Evolutionary conservation across 2,113 vertebrate genomes (phyloP).

Genomic region (Psephotus haematonotus): DNA sequence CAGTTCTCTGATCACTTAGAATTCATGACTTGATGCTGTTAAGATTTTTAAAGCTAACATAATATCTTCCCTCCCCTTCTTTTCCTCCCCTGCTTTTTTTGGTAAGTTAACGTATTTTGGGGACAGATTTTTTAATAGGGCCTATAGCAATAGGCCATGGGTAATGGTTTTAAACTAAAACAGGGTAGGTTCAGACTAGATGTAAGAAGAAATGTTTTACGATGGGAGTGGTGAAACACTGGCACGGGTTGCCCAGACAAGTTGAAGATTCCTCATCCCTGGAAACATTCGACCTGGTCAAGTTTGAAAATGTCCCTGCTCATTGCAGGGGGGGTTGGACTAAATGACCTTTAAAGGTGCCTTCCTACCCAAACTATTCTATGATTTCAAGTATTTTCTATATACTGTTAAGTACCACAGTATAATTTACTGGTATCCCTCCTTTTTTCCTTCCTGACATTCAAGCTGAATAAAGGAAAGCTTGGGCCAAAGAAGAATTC

Average conservation of each 20-base stretch:
- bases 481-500: background rate
- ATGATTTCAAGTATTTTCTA: background rate
- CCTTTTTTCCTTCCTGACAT: background rate
- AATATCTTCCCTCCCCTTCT: background rate
- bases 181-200: background rate
- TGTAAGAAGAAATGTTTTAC: background rate
- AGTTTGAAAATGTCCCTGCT: background rate
- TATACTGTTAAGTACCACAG: background rate
- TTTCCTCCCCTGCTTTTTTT: fast-evolving
- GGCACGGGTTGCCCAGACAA: background rate
- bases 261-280: background rate
- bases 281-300: background rate
- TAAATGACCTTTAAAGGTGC: background rate
- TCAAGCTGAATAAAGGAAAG: background rate
- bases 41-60: background rate
- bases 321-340: background rate
- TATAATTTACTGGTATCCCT: background rate
- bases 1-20: background rate
- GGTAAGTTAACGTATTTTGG: background rate
- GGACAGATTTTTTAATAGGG: background rate
- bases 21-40: background rate
- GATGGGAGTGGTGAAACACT: background rate
- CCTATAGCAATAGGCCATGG: background rate
- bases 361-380: background rate
- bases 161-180: background rate